A percentile compares a stretch with the other conserved stretches of the same genome.
Evolutionary conservation across 2,113 vertebrate species (phyloP).

Genomic region (Chrysochloris asiatica): DNA sequence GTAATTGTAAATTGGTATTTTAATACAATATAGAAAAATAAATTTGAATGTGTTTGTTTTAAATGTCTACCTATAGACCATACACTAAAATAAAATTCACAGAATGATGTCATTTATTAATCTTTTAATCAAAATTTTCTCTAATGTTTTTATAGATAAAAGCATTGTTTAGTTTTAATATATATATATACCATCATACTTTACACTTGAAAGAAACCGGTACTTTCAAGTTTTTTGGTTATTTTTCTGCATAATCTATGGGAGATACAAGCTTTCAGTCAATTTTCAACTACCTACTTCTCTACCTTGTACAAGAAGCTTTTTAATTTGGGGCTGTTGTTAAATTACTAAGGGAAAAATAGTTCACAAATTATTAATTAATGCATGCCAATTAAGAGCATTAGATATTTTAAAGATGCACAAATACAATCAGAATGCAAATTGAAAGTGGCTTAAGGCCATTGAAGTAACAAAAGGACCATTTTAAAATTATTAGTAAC

Average conservation of each 20-base stretch:
- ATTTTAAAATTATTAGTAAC: constrained; percentile 81
- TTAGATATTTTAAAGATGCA: constrained; percentile 78
- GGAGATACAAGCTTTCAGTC: constrained; percentile 41
- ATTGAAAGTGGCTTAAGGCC: constrained; percentile 76
- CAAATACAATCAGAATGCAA: constrained; percentile 76
- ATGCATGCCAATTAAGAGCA: constrained; percentile 78
- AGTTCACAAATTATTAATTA: constrained; percentile 72
- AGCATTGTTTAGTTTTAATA: constrained; percentile 8
- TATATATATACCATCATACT: background rate
- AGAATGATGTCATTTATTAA: constrained; percentile 35
- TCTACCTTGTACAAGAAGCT: constrained; percentile 1
- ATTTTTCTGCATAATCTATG: constrained; percentile 40
- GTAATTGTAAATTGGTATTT: background rate
- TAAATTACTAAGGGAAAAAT: constrained; percentile 55
- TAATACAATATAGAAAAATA: background rate
- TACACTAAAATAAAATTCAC: constrained; percentile 7
- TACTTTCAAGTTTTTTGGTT: background rate
- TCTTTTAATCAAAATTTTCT: background rate
- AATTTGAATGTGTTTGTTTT: constrained; percentile 15
- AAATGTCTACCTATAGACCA: background rate
- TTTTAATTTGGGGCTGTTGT: constrained; percentile 54
- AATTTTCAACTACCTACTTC: constrained; percentile 46
- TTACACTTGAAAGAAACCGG: background rate
- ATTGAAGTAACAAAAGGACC: constrained; percentile 75
- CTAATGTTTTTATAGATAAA: constrained; percentile 4